Evolutionary conservation across 2,888 invertebrate genomes (phyloP).

Genomic region (Dicycla oo): DNA sequence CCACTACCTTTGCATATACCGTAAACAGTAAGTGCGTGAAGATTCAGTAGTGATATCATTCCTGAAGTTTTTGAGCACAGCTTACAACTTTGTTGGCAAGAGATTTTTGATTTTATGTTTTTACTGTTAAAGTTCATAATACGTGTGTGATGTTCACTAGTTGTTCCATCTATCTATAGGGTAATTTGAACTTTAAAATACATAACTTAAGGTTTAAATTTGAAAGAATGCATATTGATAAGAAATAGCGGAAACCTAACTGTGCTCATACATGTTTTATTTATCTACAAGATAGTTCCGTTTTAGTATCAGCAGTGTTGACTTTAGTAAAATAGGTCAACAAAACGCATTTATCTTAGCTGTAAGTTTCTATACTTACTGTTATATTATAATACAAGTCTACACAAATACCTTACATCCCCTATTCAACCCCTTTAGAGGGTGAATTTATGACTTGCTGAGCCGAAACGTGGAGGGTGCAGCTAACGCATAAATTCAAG

Average conservation of each 20-base stretch:
- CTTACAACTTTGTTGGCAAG: background rate
- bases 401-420: too few relatives aligned
- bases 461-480: too few relatives aligned
- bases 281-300: constrained; percentile 37
- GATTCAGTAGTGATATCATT: constrained; percentile 18
- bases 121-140: background rate
- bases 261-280: constrained; percentile 16
- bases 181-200: background rate
- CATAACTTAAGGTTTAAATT: background rate
- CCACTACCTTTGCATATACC: background rate
- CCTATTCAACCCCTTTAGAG: too few relatives aligned
- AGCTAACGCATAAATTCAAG: too few relatives aligned
- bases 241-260: constrained; percentile 14
- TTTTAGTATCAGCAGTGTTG: constrained; percentile 18
- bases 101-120: background rate
- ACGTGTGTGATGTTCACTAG: background rate
- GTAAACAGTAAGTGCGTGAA: constrained; percentile 16
- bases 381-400: too few relatives aligned
- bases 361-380: too few relatives aligned
- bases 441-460: too few relatives aligned
- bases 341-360: too few relatives aligned
- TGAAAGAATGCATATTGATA: background rate
- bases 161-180: background rate
- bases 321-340: constrained; percentile 5
- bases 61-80: constrained; percentile 18